A percentile compares a stretch with the other conserved stretches of the same genome.
Evolutionary conservation across 2,888 invertebrate genomes (phyloP).

Genomic region (Phragmatobia fuliginosa): DNA sequence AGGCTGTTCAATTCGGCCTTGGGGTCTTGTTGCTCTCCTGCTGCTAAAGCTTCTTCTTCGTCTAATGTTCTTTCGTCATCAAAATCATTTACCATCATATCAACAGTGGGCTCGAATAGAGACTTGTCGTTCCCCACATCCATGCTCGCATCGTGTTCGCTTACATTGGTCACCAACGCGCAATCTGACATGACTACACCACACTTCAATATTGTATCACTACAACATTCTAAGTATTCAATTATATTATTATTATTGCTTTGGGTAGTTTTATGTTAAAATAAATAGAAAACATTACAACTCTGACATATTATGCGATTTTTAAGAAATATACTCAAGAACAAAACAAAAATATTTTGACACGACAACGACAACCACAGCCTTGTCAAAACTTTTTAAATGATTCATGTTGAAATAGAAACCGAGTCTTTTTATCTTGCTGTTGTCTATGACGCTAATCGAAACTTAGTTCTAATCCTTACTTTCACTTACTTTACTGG

Average conservation of each 20-base stretch:
- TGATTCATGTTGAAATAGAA: neutral
- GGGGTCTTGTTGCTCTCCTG: constrained; percentile 93
- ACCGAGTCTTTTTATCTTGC: neutral
- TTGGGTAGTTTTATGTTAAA: constrained; percentile 53
- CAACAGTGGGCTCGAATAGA: constrained; percentile 96
- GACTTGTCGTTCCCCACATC: constrained; percentile 85
- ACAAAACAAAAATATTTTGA: constrained; percentile 86
- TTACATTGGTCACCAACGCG: constrained; percentile 84
- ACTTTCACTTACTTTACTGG: too few species aligned
- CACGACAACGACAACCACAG: constrained; percentile 61
- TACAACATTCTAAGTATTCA: constrained; percentile 68
- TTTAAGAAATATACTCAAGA: constrained; percentile 57
- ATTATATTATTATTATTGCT: constrained; percentile 52
- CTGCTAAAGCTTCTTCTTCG: constrained; percentile 98
- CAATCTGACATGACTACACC: constrained; percentile 85
- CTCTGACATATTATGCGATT: constrained; percentile 64
- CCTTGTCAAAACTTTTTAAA: constrained; percentile 19
- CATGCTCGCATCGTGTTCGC: constrained; percentile 86
- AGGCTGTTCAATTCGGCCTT: constrained; percentile 95
- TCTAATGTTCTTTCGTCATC: constrained; percentile 98
- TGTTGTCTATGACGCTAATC: neutral
- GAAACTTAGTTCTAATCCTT: too few species aligned
- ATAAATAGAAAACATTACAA: constrained; percentile 67
- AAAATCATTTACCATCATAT: constrained; percentile 99
- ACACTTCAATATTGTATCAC: constrained; percentile 66